These are phyloP conservation scores for Valencia hispanica DNA, from an alignment of 2,797 vertebrate genomes.

Conservation along the genomic window DNA sequence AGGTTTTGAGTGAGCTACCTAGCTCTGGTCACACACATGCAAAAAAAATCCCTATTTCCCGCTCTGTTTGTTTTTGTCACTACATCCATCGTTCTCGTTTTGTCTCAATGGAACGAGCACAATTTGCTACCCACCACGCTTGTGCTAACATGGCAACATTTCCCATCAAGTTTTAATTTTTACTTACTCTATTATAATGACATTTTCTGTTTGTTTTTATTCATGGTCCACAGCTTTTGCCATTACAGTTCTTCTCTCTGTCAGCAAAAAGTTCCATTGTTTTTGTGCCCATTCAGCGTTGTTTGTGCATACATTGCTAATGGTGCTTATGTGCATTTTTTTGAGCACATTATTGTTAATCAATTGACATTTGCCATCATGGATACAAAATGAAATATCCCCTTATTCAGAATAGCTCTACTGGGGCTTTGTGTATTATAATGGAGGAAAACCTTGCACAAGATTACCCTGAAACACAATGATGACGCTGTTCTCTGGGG, in stretches of 20 bases:
- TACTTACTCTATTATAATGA: slow-evolving; percentile 60
- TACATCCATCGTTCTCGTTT: slow-evolving; percentile 4
- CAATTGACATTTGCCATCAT: slow-evolving; percentile 47
- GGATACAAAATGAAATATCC: slow-evolving; percentile 42
- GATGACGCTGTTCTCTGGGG: slow-evolving; percentile 1
- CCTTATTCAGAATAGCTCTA: slow-evolving; percentile 18
- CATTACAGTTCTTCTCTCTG: slow-evolving; percentile 58
- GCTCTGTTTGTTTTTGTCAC: not conserved
- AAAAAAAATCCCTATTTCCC: not conserved
- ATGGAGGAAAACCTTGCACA: slow-evolving; percentile 6
- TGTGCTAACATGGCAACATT: slow-evolving; percentile 51
- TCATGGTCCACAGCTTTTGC: slow-evolving; percentile 57
- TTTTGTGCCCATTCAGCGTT: slow-evolving; percentile 68
- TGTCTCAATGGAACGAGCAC: slow-evolving; percentile 24
- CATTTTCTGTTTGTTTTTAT: slow-evolving; percentile 67
- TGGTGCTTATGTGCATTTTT: slow-evolving; percentile 55
- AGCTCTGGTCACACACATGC: not conserved
- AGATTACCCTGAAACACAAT: not conserved
- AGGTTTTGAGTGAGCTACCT: slow-evolving; percentile 7
- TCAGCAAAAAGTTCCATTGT: slow-evolving; percentile 70
- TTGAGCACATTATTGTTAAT: slow-evolving; percentile 60
- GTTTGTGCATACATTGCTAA: slow-evolving; percentile 54
- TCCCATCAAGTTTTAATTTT: slow-evolving; percentile 64
- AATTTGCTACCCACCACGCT: slow-evolving; percentile 38
- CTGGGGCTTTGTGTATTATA: slow-evolving; percentile 6